These are phyloP conservation scores for Hippocampus mohnikei DNA, from an alignment of 2,113 vertebrate genomes.

Conservation along the genomic window DNA sequence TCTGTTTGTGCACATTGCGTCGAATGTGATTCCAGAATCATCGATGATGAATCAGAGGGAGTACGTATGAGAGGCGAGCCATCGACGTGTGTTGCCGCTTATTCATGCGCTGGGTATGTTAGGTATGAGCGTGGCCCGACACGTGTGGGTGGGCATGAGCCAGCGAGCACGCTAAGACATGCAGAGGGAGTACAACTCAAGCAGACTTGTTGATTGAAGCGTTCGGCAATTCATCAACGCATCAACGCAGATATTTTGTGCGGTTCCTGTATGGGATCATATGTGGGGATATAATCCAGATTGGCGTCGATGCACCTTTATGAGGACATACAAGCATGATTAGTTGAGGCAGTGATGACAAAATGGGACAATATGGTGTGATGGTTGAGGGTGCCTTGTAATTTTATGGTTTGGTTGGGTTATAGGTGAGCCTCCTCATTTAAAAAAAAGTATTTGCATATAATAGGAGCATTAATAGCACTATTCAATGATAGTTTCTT, in stretches of 20 bases:
- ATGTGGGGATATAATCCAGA: slow-evolving; percentile 1
- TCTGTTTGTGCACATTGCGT: slow-evolving; percentile 47
- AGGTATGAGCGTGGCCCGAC: slow-evolving; percentile 50
- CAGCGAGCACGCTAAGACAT: slow-evolving; percentile 35
- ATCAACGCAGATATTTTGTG: slow-evolving; percentile 7
- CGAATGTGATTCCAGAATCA: slow-evolving; percentile 32
- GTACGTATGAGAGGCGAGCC: slow-evolving; percentile 13
- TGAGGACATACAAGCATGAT: neutral
- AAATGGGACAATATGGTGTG: neutral
- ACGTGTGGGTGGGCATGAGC: slow-evolving; percentile 56
- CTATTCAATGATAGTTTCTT: neutral
- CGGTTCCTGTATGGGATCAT: neutral
- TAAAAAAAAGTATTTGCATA: neutral
- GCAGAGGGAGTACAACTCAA: slow-evolving; percentile 44
- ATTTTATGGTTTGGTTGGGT: neutral
- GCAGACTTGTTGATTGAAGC: slow-evolving; percentile 66
- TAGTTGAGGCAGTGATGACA: neutral
- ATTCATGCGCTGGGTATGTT: slow-evolving; percentile 36
- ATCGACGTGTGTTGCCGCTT: slow-evolving; percentile 34
- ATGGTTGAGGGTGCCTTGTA: neutral
- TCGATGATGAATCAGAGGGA: slow-evolving; percentile 31
- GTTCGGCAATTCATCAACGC: slow-evolving; percentile 15
- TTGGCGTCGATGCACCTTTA: neutral
- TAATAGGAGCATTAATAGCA: neutral
- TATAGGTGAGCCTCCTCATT: neutral